These are phyloP conservation scores for Limnephilus marmoratus DNA, from an alignment of 2,888 invertebrate species.

Conservation along the genomic window DNA sequence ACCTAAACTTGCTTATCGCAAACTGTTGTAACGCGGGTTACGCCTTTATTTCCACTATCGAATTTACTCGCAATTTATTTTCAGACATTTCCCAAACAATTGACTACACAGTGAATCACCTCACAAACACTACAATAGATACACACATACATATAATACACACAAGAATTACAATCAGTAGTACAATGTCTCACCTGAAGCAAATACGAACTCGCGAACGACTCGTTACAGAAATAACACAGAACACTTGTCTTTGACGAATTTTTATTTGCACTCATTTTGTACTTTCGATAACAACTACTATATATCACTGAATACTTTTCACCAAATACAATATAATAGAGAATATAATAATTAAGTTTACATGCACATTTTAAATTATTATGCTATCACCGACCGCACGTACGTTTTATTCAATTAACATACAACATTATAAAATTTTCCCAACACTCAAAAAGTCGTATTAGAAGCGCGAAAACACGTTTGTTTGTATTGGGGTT, in stretches of 20 bases:
- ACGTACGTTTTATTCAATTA: background rate
- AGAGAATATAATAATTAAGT: no score
- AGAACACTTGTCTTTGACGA: conserved; percentile 66
- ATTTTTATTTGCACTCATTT: conserved; percentile 66
- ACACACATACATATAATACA: background rate
- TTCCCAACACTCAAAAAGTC: background rate
- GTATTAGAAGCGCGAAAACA: background rate
- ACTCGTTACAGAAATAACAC: conserved; percentile 70
- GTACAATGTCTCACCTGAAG: conserved; percentile 57
- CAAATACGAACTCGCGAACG: conserved; percentile 67
- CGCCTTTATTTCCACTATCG: background rate
- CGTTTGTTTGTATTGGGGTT: background rate
- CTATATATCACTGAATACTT: background rate
- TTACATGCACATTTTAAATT: background rate
- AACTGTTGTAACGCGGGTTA: background rate
- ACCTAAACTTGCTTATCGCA: background rate
- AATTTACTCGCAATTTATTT: background rate
- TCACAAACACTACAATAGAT: background rate
- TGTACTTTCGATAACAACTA: background rate
- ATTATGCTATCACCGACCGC: background rate
- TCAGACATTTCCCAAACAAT: background rate
- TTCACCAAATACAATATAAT: background rate
- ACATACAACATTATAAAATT: background rate
- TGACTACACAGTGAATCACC: background rate
- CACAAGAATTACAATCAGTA: background rate